Percentiles rank a stretch among this genome's conserved stretches.
phyloP scores from a whole-genome alignment of 2,888 invertebrate genomes.

The Torymus texanus region DNA sequence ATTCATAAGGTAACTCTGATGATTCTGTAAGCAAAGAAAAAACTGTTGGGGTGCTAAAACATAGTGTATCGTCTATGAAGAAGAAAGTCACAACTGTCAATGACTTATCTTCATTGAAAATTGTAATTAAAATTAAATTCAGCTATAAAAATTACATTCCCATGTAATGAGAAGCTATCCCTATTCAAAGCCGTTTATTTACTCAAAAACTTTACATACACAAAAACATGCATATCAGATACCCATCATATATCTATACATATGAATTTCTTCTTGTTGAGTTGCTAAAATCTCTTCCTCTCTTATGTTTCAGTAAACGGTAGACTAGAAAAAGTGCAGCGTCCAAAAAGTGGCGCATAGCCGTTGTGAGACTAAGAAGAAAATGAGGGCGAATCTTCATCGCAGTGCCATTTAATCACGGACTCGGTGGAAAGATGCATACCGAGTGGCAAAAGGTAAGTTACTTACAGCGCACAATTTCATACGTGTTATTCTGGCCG shows the following conservation, averaged over 20 bases:
- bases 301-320: slow-evolving; percentile 40
- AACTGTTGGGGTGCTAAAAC: too few relatives aligned
- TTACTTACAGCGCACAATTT: not conserved
- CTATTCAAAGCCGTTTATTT: too few relatives aligned
- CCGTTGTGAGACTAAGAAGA: slow-evolving; percentile 46
- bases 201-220: too few relatives aligned
- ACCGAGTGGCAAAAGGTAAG: slow-evolving; percentile 72
- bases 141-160: too few relatives aligned
- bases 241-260: too few relatives aligned
- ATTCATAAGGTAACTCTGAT: too few relatives aligned
- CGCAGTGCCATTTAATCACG: slow-evolving; percentile 60
- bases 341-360: slow-evolving; percentile 23
- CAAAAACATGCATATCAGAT: not conserved
- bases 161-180: not conserved
- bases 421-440: slow-evolving; percentile 63
- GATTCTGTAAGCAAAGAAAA: too few relatives aligned
- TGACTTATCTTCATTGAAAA: too few relatives aligned
- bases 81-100: too few relatives aligned
- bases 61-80: too few relatives aligned
- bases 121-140: too few relatives aligned
- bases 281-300: slow-evolving; percentile 38
- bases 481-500: not conserved
- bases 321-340: too few relatives aligned
- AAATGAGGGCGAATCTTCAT: slow-evolving; percentile 64
- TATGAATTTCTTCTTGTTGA: slow-evolving; percentile 5